These are phyloP conservation scores for Gymnocypris eckloni DNA, from an alignment of 2,797 vertebrate genomes.

Conservation along the genomic window DNA sequence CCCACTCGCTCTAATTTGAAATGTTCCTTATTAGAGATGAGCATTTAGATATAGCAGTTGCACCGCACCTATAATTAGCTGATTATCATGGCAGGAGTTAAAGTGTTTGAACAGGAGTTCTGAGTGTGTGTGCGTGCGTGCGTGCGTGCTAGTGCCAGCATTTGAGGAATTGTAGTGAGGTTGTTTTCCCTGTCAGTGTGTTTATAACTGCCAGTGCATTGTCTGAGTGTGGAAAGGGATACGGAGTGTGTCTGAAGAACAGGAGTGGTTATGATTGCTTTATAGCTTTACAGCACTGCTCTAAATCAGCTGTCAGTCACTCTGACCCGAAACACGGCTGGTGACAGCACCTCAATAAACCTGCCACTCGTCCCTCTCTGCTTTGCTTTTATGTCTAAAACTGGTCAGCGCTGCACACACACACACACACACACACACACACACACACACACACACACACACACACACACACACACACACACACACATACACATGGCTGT, in stretches of 20 bases:
- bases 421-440: not conserved
- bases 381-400: slow-evolving; percentile 31
- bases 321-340: slow-evolving; percentile 47
- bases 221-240: slow-evolving; percentile 26
- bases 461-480: not conserved
- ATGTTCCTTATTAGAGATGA: slow-evolving; percentile 79
- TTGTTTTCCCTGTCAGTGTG: slow-evolving; percentile 6
- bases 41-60: slow-evolving; percentile 76
- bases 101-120: slow-evolving; percentile 51
- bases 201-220: slow-evolving; percentile 35
- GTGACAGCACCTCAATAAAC: slow-evolving; percentile 53
- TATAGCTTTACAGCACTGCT: slow-evolving; percentile 58
- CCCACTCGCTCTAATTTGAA: slow-evolving; percentile 72
- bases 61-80: slow-evolving; percentile 80
- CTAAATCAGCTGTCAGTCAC: slow-evolving; percentile 56
- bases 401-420: not conserved
- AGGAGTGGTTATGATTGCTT: slow-evolving; percentile 56
- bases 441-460: not conserved
- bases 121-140: not conserved
- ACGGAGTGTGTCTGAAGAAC: slow-evolving; percentile 41
- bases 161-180: not conserved
- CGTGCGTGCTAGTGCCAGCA: not conserved
- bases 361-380: slow-evolving; percentile 25
- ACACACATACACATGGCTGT: not conserved
- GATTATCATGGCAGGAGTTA: slow-evolving; percentile 69